These are phyloP conservation scores for Drosophila obscura DNA, from an alignment of 1,140 invertebrate genomes.

Conservation along the genomic window DNA sequence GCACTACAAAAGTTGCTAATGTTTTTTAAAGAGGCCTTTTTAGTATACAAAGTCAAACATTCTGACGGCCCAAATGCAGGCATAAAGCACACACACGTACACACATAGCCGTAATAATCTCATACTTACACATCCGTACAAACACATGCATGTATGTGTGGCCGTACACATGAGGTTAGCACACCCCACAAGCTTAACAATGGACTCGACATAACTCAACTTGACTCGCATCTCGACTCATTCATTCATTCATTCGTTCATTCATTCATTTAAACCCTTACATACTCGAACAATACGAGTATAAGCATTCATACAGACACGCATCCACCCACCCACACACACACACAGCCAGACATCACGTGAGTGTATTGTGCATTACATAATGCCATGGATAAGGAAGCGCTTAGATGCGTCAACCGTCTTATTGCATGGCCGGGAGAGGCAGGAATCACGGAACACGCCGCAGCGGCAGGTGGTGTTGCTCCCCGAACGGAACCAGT, in stretches of 20 bases:
- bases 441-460: constrained; percentile 17
- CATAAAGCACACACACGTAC: constrained; percentile 40
- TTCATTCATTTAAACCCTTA: constrained; percentile 35
- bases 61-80: constrained; percentile 66
- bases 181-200: constrained; percentile 62
- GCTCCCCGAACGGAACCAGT: constrained; percentile 54
- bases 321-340: constrained; percentile 23
- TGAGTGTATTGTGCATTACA: constrained; percentile 51
- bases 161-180: not conserved
- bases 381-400: constrained; percentile 64
- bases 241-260: constrained; percentile 64
- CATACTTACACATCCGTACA: constrained; percentile 10
- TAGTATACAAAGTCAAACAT: constrained; percentile 83
- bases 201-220: constrained; percentile 61
- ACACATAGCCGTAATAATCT: constrained; percentile 39
- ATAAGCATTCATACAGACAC: constrained; percentile 53
- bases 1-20: constrained; percentile 82
- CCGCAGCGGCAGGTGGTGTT: constrained; percentile 3
- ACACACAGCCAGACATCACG: constrained; percentile 12
- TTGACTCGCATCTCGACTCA: constrained; percentile 59
- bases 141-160: not conserved
- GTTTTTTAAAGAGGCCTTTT: constrained; percentile 82
- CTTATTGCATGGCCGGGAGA: constrained; percentile 61
- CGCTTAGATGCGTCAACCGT: constrained; percentile 74
- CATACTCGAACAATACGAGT: too few species aligned